phyloP scores from a whole-genome alignment of 2,113 vertebrate species.

The Carassius gibelio region DNA sequence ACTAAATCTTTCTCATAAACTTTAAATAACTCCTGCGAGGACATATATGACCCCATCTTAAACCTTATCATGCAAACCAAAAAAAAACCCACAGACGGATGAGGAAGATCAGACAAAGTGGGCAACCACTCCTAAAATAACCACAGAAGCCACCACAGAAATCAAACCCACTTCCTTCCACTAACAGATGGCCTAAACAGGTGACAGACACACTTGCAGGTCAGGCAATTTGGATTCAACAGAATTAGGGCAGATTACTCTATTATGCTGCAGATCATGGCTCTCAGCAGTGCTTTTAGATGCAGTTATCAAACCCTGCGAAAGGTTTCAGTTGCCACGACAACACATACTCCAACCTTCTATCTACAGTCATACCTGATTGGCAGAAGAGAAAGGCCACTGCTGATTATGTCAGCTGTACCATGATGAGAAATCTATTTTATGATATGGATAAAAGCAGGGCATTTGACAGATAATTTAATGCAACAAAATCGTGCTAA shows the following conservation, averaged over 20 bases:
- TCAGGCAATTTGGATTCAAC: conserved; percentile 40
- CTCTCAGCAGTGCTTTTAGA: conserved; percentile 57
- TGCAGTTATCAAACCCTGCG: conserved; percentile 61
- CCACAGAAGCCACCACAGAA: not conserved
- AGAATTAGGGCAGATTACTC: conserved; percentile 48
- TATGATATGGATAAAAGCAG: not conserved
- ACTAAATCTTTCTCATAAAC: not conserved
- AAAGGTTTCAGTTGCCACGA: conserved; percentile 73
- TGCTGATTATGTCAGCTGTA: not conserved
- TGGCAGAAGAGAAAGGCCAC: conserved; percentile 51
- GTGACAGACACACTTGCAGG: conserved; percentile 48
- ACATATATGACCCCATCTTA: too few relatives aligned
- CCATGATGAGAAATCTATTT: conserved; percentile 21
- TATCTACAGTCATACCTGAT: conserved; percentile 62
- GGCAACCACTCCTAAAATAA: not conserved
- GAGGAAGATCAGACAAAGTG: not conserved
- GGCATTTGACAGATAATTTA: not conserved
- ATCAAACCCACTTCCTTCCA: conserved; percentile 27
- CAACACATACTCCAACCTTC: conserved; percentile 64
- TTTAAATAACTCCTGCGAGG: not conserved
- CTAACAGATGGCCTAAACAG: conserved; percentile 49
- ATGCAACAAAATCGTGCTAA: not conserved
- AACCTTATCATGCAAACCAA: not conserved
- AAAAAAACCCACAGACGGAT: not conserved
- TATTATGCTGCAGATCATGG: conserved; percentile 36